Base-by-base conservation (phyloP, 2,888 invertebrate species). In the Trachelus stipa region DNA sequence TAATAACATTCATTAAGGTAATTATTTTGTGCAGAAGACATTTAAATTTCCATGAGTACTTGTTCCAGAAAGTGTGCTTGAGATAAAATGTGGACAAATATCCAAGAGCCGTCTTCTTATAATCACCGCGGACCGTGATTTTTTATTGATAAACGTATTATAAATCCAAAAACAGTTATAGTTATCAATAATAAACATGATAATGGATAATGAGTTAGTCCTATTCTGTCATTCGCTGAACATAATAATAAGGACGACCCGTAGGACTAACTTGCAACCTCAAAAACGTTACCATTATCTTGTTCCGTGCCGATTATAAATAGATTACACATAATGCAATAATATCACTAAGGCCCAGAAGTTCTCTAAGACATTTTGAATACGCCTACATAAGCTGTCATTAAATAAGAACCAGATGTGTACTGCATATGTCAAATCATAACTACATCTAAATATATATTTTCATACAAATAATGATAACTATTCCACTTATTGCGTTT, bases 1-100 rank as follows among this genome's bases (percentile, higher is more conserved):
- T 89, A 89, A 89, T 89, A 91, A 90, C 90, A 91, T 87, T 90
- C 86, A 91, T 89, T 88, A 87, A 85, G 85, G 82, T 90, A 89
- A 88, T 88, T 88, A 87, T 88, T 86, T 91, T 91, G 90, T 91
- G 91, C 91, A 91, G 88, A 90, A 91, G 91, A 91, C 90, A 88
- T 88, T 89, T 84, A 90, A 90, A 89, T 82, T 88, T 88, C 85
- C 87, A 88, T 87, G 86, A 85, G 87, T 88, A 83, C 82, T 88
- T 87, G 85, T 86, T 83, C 79, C 87, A 85, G 87, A 87, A 83
- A 86, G 85, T 86, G 90, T 91, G 90, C 91, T 87, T 85, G 85
- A 86, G 88, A 87, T 88, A 89, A 88, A 90, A 89, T 83, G 86
- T 87, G 86, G 86, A 86, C 84, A 85, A 85, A 87, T 87, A 88